A percentile compares a stretch with the other conserved stretches of the same genome.
Evolutionary conservation across 1,140 invertebrate species (phyloP).

Genomic region (Aphaenogaster ashmeadi): DNA sequence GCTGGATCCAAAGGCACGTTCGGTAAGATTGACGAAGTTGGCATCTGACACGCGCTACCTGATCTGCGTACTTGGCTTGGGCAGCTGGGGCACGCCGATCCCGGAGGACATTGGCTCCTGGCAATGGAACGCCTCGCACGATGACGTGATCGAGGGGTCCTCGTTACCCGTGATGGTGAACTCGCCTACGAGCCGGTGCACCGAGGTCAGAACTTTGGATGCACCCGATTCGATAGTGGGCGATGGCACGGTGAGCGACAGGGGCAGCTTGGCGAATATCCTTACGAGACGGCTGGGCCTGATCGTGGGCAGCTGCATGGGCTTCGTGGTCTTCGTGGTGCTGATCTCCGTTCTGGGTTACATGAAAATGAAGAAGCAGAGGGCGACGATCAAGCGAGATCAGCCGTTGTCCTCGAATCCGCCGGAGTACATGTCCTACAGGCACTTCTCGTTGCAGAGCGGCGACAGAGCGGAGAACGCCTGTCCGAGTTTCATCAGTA

Average conservation of each 20-base stretch:
- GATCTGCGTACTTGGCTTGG: conserved; percentile 95
- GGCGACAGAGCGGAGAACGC: conserved; percentile 83
- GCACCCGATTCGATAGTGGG: conserved; percentile 89
- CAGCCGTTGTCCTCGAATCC: conserved; percentile 89
- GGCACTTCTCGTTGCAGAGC: conserved; percentile 89
- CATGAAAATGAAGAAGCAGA: conserved; percentile 94
- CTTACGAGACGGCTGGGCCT: conserved; percentile 93
- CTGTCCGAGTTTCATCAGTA: conserved; percentile 86
- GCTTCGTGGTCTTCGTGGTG: conserved; percentile 94
- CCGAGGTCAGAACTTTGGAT: conserved; percentile 92
- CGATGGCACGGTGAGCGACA: conserved; percentile 89
- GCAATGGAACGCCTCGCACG: conserved; percentile 86
- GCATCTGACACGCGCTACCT: conserved; percentile 93
- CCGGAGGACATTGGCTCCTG: conserved; percentile 82
- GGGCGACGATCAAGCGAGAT: conserved; percentile 91
- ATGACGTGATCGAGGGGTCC: conserved; percentile 87
- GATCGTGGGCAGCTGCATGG: conserved; percentile 94
- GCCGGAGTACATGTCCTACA: conserved; percentile 92
- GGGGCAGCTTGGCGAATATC: conserved; percentile 89
- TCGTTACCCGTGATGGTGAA: conserved; percentile 91
- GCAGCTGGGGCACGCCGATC: conserved; percentile 89
- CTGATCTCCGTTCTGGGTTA: conserved; percentile 94
- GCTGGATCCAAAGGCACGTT: conserved; percentile 91
- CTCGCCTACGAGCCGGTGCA: conserved; percentile 92
- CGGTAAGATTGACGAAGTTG: conserved; percentile 91